Percentiles rank a stretch among this genome's conserved stretches.
phyloP scores from a whole-genome alignment of 1,140 invertebrate species.

The Tetragnatha versicolor region DNA sequence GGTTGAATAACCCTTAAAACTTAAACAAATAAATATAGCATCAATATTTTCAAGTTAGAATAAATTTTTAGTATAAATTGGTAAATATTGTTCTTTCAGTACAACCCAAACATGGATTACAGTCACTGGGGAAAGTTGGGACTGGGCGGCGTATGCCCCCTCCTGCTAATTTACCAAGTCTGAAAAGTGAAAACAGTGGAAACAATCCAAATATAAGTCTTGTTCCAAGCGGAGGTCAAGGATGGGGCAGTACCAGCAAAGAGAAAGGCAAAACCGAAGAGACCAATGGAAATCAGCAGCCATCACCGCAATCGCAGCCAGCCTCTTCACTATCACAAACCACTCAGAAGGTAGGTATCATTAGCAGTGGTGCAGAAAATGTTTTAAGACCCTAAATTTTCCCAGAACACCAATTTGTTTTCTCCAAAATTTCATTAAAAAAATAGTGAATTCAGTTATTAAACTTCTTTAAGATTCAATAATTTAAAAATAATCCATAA shows the following conservation, averaged over 20 bases:
- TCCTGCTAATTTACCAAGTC: constrained; percentile 95
- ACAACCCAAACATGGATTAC: constrained; percentile 97
- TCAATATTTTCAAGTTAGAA: too few species aligned
- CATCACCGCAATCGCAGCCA: constrained; percentile 57
- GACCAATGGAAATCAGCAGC: constrained; percentile 52
- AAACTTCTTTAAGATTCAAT: too few species aligned
- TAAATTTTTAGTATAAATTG: too few species aligned
- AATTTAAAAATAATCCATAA: too few species aligned
- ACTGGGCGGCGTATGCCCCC: constrained; percentile 84
- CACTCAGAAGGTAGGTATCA: constrained; percentile 39
- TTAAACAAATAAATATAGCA: too few species aligned
- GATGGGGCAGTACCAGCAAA: constrained; percentile 72
- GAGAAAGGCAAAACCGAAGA: constrained; percentile 64
- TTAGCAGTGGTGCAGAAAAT: too few species aligned
- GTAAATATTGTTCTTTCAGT: constrained; percentile 64
- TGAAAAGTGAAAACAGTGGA: constrained; percentile 89
- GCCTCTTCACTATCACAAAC: constrained; percentile 57
- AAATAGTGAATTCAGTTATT: too few species aligned
- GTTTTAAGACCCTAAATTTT: too few species aligned
- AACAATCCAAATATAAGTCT: constrained; percentile 77
- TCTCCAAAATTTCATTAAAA: too few species aligned
- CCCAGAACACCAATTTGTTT: too few species aligned
- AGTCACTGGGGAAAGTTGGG: constrained; percentile 97
- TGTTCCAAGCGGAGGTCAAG: constrained; percentile 76
- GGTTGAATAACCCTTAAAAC: too few species aligned